Evolutionary conservation across 2,113 vertebrate species (phyloP).

Genomic region (Oryzias woworae): DNA sequence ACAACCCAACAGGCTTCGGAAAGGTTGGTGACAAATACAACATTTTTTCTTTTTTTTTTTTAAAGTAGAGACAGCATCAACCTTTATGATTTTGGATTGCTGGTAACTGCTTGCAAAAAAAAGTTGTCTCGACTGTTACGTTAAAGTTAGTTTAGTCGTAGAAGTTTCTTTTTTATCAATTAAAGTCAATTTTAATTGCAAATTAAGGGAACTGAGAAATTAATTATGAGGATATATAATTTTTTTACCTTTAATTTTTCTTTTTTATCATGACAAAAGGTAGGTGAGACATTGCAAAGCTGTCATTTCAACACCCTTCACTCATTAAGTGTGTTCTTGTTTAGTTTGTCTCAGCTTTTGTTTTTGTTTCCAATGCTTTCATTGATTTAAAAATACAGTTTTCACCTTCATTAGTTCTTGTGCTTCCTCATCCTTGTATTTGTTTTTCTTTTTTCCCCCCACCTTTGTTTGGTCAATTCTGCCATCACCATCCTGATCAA

Average conservation of each 20-base stretch:
- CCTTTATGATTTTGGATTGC: constrained; percentile 86
- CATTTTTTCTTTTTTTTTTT: constrained; percentile 56
- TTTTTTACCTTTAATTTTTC: constrained; percentile 27
- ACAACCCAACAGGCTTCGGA: constrained; percentile 86
- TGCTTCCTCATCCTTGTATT: constrained; percentile 80
- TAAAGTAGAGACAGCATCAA: constrained; percentile 76
- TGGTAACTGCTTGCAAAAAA: constrained; percentile 82
- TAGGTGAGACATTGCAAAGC: constrained; percentile 88
- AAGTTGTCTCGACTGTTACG: constrained; percentile 38
- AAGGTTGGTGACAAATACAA: constrained; percentile 82
- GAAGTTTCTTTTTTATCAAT: constrained; percentile 12
- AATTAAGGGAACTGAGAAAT: constrained; percentile 1
- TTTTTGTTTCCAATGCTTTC: constrained; percentile 50
- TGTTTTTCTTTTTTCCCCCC: constrained; percentile 79
- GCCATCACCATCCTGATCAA: constrained; percentile 64
- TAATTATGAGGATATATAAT: constrained; percentile 35
- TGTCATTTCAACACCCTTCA: constrained; percentile 75
- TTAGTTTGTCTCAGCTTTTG: constrained; percentile 65
- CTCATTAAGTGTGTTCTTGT: constrained; percentile 77
- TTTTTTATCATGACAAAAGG: constrained; percentile 71
- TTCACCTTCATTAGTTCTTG: constrained; percentile 62
- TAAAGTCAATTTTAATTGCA: constrained; percentile 12
- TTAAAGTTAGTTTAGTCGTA: constrained; percentile 30
- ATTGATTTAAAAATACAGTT: constrained; percentile 64
- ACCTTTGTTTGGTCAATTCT: constrained; percentile 84